Evolutionary conservation across 2,888 invertebrate genomes (phyloP).

Genomic region (Ferdinandea cuprea): DNA sequence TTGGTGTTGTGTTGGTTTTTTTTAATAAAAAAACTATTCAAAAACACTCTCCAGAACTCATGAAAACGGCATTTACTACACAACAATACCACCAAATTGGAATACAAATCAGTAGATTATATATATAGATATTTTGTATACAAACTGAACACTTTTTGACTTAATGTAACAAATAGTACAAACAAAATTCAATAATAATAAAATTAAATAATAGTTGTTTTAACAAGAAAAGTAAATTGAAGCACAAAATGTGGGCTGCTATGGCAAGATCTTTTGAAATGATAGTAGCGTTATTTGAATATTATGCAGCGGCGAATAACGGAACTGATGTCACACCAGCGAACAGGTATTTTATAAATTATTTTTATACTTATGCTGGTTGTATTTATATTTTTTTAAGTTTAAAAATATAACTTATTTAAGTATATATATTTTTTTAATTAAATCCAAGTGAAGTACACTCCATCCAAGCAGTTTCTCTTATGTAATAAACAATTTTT

Average conservation of each 20-base stretch:
- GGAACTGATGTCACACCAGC: slow-evolving; percentile 81
- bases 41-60: too few species aligned
- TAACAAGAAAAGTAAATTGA: slow-evolving; percentile 22
- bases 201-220: slow-evolving; percentile 19
- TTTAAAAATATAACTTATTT: not conserved
- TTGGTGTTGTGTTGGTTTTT: not conserved
- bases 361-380: not conserved
- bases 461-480: too few species aligned
- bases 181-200: slow-evolving; percentile 61
- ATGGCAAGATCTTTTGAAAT: slow-evolving; percentile 92
- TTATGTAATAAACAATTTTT: not conserved
- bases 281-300: slow-evolving; percentile 92
- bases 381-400: too few species aligned
- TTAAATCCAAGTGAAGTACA: too few species aligned
- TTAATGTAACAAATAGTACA: slow-evolving; percentile 59
- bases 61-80: not conserved
- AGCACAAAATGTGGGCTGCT: slow-evolving; percentile 89
- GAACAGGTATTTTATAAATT: slow-evolving; percentile 53
- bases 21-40: too few species aligned
- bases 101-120: slow-evolving; percentile 31
- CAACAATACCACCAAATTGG: slow-evolving; percentile 10
- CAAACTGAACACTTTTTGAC: slow-evolving; percentile 18
- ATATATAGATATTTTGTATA: slow-evolving; percentile 20
- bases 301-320: slow-evolving; percentile 87
- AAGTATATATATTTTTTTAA: not conserved